These are phyloP conservation scores for Cromileptes altivelis DNA, from an alignment of 2,113 vertebrate genomes.

Conservation along the genomic window DNA sequence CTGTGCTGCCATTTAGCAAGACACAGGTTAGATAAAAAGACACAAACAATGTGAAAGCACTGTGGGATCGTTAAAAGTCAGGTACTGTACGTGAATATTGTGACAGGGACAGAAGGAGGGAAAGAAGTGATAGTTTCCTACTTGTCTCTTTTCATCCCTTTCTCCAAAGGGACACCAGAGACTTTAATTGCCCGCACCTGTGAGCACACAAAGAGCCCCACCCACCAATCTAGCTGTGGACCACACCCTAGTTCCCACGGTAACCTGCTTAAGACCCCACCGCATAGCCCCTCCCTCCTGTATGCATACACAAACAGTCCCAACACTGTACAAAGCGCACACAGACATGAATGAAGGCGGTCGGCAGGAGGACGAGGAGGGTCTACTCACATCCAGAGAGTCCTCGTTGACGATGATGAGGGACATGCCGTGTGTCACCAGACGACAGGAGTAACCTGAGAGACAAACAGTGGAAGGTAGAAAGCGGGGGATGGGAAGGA, in stretches of 20 bases:
- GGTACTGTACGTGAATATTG: slow-evolving; percentile 16
- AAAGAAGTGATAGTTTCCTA: slow-evolving; percentile 43
- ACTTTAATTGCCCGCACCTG: slow-evolving; percentile 85
- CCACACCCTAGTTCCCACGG: slow-evolving; percentile 79
- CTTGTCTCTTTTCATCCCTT: slow-evolving; percentile 74
- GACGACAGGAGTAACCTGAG: slow-evolving; percentile 95
- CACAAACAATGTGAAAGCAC: not conserved
- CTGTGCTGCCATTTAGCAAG: slow-evolving; percentile 11
- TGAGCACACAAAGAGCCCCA: slow-evolving; percentile 81
- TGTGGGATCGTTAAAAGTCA: not conserved
- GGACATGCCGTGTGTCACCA: slow-evolving; percentile 97
- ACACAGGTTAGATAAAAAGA: slow-evolving; percentile 2
- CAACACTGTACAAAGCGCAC: not conserved
- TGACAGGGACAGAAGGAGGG: not conserved
- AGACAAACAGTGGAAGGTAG: slow-evolving; percentile 42
- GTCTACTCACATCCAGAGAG: slow-evolving; percentile 94
- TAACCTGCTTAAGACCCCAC: slow-evolving; percentile 60
- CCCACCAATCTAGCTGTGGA: slow-evolving; percentile 67
- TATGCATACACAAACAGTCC: slow-evolving; percentile 30
- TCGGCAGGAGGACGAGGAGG: slow-evolving; percentile 7
- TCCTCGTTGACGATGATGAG: slow-evolving; percentile 97
- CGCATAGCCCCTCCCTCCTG: slow-evolving; percentile 31
- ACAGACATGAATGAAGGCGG: not conserved
- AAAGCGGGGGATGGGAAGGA: slow-evolving; percentile 23
- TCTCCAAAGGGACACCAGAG: slow-evolving; percentile 82